These are phyloP conservation scores for Pristionchus japonicus DNA, from an alignment of 2,888 invertebrate genomes.

Conservation along the genomic window DNA sequence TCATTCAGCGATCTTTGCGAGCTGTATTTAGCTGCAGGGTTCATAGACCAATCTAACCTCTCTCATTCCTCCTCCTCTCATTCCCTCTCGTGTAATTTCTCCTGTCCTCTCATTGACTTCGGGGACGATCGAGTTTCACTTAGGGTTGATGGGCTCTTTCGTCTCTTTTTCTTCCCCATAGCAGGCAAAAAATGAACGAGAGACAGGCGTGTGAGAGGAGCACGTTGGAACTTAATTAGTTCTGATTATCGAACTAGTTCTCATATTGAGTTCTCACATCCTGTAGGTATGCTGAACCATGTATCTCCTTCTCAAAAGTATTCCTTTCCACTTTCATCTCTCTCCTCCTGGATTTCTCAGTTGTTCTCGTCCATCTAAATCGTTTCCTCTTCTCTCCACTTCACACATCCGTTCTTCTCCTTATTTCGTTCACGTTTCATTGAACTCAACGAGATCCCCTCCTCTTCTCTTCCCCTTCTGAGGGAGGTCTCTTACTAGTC, in stretches of 20 bases:
- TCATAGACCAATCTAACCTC: background rate
- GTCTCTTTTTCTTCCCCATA: background rate
- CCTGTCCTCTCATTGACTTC: background rate
- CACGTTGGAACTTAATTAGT: background rate
- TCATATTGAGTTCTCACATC: background rate
- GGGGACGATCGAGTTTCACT: background rate
- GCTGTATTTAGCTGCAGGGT: background rate
- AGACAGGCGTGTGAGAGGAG: background rate
- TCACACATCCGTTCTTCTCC: conserved; percentile 40
- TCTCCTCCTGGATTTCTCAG: background rate
- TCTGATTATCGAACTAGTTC: background rate
- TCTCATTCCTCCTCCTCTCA: background rate
- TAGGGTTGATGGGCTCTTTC: conserved; percentile 1
- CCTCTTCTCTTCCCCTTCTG: background rate
- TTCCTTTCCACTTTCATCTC: background rate
- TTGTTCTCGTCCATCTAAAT: conserved; percentile 6
- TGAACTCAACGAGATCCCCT: conserved; percentile 22
- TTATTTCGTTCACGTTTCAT: conserved; percentile 26
- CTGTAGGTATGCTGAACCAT: too few relatives aligned
- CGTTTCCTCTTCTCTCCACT: background rate
- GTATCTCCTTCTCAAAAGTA: too few relatives aligned
- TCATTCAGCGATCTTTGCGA: background rate
- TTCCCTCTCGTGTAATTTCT: conserved; percentile 29
- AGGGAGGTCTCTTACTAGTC: background rate
- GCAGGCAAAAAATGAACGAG: background rate